phyloP scores from a whole-genome alignment of 1,140 invertebrate genomes.

The Metopolophium dirhodum region DNA sequence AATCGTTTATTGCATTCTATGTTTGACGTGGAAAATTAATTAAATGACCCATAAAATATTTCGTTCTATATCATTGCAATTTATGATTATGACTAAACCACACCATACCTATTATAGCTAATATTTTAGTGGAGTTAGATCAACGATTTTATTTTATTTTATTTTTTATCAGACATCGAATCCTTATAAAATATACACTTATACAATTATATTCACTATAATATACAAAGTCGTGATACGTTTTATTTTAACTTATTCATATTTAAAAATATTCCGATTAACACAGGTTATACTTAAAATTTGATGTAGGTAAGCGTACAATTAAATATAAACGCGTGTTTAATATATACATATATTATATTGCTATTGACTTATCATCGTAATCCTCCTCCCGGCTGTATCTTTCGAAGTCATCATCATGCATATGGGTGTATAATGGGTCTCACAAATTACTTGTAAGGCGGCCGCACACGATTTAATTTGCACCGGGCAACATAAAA shows the following conservation, averaged over 20 bases:
- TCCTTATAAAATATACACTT: neutral
- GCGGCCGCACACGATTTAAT: constrained; percentile 52
- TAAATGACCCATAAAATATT: neutral
- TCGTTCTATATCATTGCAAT: neutral
- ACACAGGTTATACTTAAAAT: constrained; percentile 18
- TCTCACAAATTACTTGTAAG: constrained; percentile 40
- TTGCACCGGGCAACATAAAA: constrained; percentile 37
- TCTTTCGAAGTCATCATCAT: constrained; percentile 40
- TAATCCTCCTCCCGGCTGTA: constrained; percentile 29
- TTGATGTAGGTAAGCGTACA: neutral
- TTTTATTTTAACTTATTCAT: constrained; percentile 8
- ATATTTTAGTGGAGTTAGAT: neutral
- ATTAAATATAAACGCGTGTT: neutral
- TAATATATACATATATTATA: neutral
- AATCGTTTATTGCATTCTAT: neutral
- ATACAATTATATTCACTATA: neutral
- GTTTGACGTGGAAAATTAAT: neutral
- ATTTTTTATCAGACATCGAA: neutral
- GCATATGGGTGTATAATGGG: constrained; percentile 30
- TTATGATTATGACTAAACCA: neutral
- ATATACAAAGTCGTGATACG: neutral
- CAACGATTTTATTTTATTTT: neutral
- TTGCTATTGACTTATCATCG: constrained; percentile 38
- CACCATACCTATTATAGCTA: neutral
- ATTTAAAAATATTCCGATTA: constrained; percentile 36